phyloP scores from a whole-genome alignment of 2,888 invertebrate species.

The Kryphioiulus occultus region DNA sequence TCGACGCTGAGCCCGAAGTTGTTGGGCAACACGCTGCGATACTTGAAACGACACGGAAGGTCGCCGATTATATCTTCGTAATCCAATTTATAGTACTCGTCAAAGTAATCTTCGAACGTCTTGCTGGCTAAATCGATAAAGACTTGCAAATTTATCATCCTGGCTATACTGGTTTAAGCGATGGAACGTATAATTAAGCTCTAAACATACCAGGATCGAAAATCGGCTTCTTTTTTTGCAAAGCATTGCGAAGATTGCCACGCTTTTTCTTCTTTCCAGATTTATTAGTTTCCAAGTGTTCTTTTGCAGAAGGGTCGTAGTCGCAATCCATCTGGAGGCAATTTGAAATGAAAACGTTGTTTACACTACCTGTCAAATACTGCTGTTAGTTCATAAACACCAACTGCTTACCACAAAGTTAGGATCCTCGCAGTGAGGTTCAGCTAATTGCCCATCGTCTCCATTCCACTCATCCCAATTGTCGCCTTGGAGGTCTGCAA shows the following conservation, averaged over 20 bases:
- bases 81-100: constrained; percentile 93
- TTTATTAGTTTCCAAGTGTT: constrained; percentile 62
- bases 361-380: neutral
- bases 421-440: constrained; percentile 68
- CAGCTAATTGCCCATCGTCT: constrained; percentile 19
- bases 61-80: constrained; percentile 95
- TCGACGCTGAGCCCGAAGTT: constrained; percentile 88
- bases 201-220: constrained; percentile 77
- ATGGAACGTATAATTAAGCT: too few relatives aligned
- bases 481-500: constrained; percentile 57
- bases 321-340: constrained; percentile 91
- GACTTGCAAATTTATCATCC: neutral
- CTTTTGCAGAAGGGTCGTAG: constrained; percentile 71
- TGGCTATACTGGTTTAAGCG: too few relatives aligned
- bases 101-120: constrained; percentile 85
- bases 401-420: constrained; percentile 73
- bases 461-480: constrained; percentile 73
- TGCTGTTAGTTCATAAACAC: neutral
- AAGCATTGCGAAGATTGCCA: constrained; percentile 77
- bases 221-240: constrained; percentile 79
- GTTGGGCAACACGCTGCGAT: constrained; percentile 86
- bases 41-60: constrained; percentile 87
- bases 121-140: constrained; percentile 63
- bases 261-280: constrained; percentile 65
- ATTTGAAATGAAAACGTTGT: constrained; percentile 51